A percentile compares a stretch with the other conserved stretches of the same genome.
phyloP scores from a whole-genome alignment of 1,140 invertebrate species.

The Mizuhopecten yessoensis region DNA sequence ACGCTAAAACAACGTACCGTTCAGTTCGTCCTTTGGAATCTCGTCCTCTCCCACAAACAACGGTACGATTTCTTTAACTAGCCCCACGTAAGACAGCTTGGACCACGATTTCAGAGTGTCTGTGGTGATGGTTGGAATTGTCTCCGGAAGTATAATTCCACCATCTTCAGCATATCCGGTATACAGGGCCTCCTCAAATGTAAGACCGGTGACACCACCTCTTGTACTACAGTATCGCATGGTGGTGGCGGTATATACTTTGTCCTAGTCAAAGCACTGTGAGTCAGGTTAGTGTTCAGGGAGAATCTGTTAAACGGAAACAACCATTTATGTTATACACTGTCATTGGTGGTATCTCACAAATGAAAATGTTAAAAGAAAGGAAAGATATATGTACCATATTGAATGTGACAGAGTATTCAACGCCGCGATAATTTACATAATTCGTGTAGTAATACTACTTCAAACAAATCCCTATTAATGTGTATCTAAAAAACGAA shows the following conservation, averaged over 20 bases:
- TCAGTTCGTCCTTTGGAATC: conserved; percentile 78
- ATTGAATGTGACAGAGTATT: no score
- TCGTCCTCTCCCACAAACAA: conserved; percentile 83
- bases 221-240: conserved; percentile 84
- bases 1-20: conserved; percentile 72
- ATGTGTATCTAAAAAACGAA: no score
- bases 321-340: no score
- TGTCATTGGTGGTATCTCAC: no score
- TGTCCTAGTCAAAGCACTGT: no score
- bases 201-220: conserved; percentile 73
- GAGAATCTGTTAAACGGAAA: no score
- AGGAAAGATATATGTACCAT: no score
- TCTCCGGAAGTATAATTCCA: conserved; percentile 83
- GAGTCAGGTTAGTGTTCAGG: no score
- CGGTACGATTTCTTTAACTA: conserved; percentile 81
- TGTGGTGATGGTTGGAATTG: conserved; percentile 77
- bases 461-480: no score
- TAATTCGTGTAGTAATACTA: no score
- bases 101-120: conserved; percentile 81
- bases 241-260: not conserved
- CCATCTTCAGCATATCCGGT: conserved; percentile 84
- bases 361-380: no score
- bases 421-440: no score
- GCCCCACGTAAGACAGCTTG: conserved; percentile 79
- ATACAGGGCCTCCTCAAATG: conserved; percentile 83